Conservation (phyloP, 2,797 vertebrate species). For the Gambusia yucatana region DNA sequence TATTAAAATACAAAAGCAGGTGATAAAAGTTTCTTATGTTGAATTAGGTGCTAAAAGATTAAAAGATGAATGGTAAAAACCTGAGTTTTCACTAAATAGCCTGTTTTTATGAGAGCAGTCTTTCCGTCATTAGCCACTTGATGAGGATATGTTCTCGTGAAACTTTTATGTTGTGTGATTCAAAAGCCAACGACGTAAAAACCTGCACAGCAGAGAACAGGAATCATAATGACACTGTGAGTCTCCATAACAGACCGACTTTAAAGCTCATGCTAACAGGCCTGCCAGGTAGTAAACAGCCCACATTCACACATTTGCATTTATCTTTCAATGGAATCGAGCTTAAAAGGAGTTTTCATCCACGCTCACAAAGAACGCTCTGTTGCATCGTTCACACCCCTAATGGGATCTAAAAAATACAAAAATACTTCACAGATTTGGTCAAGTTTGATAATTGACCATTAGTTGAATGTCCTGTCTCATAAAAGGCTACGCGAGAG, state of each 20-base stretch:
- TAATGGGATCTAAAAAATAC: not conserved
- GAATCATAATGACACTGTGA: not conserved
- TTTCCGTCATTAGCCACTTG: not conserved
- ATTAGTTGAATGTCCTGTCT: not conserved
- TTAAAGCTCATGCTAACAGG: not conserved
- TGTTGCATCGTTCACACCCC: not conserved
- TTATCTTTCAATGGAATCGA: not conserved
- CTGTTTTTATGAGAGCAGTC: not conserved
- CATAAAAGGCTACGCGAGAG: not conserved
- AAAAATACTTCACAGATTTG: not conserved
- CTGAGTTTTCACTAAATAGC: not conserved
- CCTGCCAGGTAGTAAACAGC: not conserved
- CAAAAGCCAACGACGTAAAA: too few species aligned
- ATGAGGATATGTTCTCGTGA: not conserved
- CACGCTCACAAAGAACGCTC: not conserved
- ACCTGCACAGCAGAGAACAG: not conserved
- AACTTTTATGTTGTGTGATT: not conserved
- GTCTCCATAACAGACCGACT: too few species aligned
- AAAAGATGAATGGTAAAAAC: not conserved
- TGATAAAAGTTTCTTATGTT: not conserved
- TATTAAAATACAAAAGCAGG: not conserved
- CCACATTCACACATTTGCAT: not conserved
- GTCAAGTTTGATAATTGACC: not conserved
- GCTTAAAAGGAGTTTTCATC: not conserved
- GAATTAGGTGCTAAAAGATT: not conserved